Conservation (phyloP, 2,797 vertebrate species). For the Lutra lutra region DNA sequence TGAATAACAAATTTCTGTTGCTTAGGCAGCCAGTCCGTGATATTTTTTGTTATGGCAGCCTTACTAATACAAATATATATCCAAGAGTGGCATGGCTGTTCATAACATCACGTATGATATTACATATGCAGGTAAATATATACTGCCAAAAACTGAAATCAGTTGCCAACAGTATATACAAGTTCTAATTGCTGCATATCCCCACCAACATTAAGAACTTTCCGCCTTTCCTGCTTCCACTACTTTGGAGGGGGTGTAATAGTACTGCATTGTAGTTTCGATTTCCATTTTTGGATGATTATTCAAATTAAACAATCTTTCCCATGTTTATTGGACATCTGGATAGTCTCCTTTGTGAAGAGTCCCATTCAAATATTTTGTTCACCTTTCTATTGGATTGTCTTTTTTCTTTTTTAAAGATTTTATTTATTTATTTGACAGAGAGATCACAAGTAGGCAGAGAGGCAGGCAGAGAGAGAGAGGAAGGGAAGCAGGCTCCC, state of each 20-base stretch:
- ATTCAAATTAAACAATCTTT: slow-evolving; percentile 4
- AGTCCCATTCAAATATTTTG: background rate
- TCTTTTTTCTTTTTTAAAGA: background rate
- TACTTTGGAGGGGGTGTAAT: background rate
- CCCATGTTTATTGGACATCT: background rate
- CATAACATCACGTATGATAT: background rate
- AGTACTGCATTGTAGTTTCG: background rate
- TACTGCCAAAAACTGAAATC: background rate
- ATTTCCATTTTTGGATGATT: slow-evolving; percentile 24
- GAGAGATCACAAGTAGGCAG: no score
- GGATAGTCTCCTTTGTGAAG: background rate
- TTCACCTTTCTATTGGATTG: background rate
- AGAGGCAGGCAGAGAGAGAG: no score
- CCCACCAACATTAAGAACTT: background rate
- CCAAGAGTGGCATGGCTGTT: background rate
- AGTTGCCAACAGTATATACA: background rate
- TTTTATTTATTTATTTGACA: no score
- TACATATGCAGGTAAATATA: background rate
- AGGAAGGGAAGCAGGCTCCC: no score
- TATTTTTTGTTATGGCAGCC: background rate
- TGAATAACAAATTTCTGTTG: background rate
- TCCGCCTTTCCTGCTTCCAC: background rate
- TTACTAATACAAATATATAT: background rate
- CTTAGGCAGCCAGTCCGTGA: background rate
- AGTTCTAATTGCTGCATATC: background rate